Conservation (phyloP, 2,113 vertebrate genomes). For the Semnornis frantzii region DNA sequence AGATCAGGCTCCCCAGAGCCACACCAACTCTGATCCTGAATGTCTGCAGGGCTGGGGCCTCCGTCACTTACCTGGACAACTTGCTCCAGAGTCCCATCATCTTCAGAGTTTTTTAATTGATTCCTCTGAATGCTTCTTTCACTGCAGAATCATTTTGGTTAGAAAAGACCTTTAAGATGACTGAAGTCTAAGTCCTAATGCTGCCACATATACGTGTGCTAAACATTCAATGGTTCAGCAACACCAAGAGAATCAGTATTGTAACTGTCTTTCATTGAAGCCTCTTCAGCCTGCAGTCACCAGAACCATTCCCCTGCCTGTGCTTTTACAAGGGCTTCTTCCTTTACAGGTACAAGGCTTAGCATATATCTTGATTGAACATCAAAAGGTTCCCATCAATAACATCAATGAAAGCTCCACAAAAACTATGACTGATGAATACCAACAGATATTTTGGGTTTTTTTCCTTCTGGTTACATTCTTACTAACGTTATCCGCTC, state of each 20-base stretch:
- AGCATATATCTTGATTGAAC: not conserved
- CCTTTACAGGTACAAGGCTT: not conserved
- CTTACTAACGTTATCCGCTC: not conserved
- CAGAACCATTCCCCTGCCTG: not conserved
- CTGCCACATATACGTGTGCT: not conserved
- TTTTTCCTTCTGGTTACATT: not conserved
- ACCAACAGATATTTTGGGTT: not conserved
- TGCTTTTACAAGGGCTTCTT: not conserved
- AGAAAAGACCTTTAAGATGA: no score
- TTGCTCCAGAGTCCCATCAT: no score
- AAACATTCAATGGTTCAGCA: not conserved
- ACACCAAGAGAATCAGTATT: not conserved
- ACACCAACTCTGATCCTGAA: no score
- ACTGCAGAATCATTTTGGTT: not conserved
- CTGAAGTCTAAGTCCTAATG: not conserved
- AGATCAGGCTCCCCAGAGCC: no score
- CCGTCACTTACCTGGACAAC: no score
- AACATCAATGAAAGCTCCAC: not conserved
- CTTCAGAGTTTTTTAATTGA: no score
- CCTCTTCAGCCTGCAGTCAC: not conserved
- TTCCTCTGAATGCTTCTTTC: not conserved
- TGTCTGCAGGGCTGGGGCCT: no score
- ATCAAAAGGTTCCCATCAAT: not conserved
- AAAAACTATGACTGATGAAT: not conserved
- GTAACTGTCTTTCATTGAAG: not conserved